Base-by-base conservation (phyloP, 2,113 vertebrate genomes). In the Malurus alboscapulatus region DNA sequence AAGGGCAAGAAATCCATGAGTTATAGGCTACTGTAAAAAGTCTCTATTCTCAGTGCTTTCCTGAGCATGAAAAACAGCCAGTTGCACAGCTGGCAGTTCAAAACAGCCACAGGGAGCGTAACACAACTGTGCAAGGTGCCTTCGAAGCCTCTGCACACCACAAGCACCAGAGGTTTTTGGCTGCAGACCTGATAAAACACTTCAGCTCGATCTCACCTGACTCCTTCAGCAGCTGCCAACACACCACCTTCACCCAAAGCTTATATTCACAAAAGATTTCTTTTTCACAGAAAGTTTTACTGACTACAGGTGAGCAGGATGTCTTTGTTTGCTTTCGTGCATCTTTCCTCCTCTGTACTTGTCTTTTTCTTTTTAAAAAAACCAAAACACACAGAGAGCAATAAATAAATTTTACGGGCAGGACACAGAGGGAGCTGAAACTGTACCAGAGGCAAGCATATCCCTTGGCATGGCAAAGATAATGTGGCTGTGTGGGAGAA, bases 21-120 rank as follows among this genome's bases (percentile, higher is more conserved):
- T 11, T 38, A 45, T 32, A 42, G 81, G 65, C 48, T 81, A 26
- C n/a, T 62, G 24, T 40, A 81, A 81, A 58, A 54, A 58, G 8
- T 14, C 65, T 47, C 57, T 84, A 13, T 40, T 62, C 61, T 84
- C 62, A n/a, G 63, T n/a, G 76, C 55, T 83, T 88, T 74, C 59
- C 72, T 24, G 11, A 34, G 75, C 72, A 77, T 1, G n/a, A 65
- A 29, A 72, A 66, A 25, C 3, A 0, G 15, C 26, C 63, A 40
- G 59, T 3, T 57, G 54, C 63, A 53, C 1, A 21, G 34, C 69
- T 75, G 71, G 42, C 77, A 78, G 57, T 15, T 92, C 80, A 54
- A 17, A 93, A 91, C 40, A 92, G 62, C 72, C 67, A 48, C 34
- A 7, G 65, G 53, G 65, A 90, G 92, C 53, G 76, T 38, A 87